These are phyloP conservation scores for Dusona sp. DNA, from an alignment of 2,888 invertebrate genomes.

Conservation along the genomic window DNA sequence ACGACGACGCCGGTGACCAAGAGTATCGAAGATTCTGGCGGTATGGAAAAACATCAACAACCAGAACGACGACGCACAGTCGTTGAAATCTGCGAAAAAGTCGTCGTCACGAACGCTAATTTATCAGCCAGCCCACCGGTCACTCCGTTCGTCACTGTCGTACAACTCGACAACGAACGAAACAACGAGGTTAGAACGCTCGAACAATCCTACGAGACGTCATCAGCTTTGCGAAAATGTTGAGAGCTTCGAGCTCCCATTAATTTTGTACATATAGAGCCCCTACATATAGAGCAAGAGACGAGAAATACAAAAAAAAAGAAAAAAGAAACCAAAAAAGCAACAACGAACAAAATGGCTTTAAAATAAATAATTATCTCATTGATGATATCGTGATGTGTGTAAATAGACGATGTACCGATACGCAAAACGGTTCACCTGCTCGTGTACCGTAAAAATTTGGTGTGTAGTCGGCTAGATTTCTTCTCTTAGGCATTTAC, in stretches of 20 bases:
- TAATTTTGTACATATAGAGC: conserved; percentile 62
- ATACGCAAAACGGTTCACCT: conserved; percentile 9
- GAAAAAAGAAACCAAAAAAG: too few species aligned
- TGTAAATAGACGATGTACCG: conserved; percentile 35
- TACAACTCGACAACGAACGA: conserved; percentile 75
- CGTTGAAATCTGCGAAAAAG: conserved; percentile 82
- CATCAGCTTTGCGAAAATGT: conserved; percentile 52
- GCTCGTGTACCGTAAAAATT: conserved; percentile 28
- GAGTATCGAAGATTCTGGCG: conserved; percentile 18
- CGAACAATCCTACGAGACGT: conserved; percentile 44
- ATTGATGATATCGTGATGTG: conserved; percentile 7
- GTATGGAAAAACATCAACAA: conserved; percentile 35
- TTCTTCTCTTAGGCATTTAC: conserved; percentile 13
- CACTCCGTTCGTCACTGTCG: conserved; percentile 81
- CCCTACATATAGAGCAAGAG: background rate
- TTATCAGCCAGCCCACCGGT: conserved; percentile 72
- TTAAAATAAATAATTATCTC: background rate
- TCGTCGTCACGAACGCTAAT: conserved; percentile 78
- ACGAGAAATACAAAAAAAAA: background rate
- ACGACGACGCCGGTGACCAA: conserved; percentile 38
- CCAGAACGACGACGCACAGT: conserved; percentile 78
- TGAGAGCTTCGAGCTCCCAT: conserved; percentile 55
- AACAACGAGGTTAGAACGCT: conserved; percentile 76
- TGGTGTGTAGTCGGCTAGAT: conserved; percentile 40
- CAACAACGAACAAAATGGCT: conserved; percentile 15